Evolutionary conservation across 2,888 invertebrate species (phyloP).

Genomic region (Pristionchus fissidentatus): DNA sequence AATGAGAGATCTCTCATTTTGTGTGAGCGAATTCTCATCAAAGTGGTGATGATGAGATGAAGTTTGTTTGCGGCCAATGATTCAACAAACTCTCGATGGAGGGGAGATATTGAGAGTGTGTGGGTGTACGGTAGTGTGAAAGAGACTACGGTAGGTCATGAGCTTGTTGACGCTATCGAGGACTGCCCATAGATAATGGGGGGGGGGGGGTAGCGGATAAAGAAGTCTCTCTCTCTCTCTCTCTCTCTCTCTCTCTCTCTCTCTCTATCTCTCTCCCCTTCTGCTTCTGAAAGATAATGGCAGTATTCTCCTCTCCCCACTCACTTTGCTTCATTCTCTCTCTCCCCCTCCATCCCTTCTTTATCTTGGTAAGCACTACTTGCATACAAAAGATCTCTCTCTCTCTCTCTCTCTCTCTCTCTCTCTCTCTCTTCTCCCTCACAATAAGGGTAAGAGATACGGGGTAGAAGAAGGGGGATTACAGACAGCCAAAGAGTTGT

Average conservation of each 20-base stretch:
- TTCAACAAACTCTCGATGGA: not conserved
- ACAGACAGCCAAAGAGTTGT: not conserved
- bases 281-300: conserved; percentile 40
- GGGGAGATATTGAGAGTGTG: not conserved
- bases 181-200: not conserved
- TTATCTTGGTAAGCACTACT: conserved; percentile 12
- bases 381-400: no score
- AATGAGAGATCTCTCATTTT: conserved; percentile 43
- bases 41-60: conserved; percentile 38
- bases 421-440: not conserved
- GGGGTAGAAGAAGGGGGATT: not conserved
- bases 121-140: not conserved
- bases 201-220: not conserved
- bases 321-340: conserved; percentile 11
- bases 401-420: no score
- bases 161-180: no score
- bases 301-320: conserved; percentile 16
- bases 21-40: conserved; percentile 13
- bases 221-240: conserved; percentile 22
- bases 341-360: conserved; percentile 1
- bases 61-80: conserved; percentile 40
- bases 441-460: not conserved
- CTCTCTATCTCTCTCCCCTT: no score
- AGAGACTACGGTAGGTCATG: not conserved
- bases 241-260: no score